Evolutionary conservation across 2,113 vertebrate species (phyloP), one percentile per base, ranked within the genome.

Genomic region (Tetraodon nigroviridis): DNA sequence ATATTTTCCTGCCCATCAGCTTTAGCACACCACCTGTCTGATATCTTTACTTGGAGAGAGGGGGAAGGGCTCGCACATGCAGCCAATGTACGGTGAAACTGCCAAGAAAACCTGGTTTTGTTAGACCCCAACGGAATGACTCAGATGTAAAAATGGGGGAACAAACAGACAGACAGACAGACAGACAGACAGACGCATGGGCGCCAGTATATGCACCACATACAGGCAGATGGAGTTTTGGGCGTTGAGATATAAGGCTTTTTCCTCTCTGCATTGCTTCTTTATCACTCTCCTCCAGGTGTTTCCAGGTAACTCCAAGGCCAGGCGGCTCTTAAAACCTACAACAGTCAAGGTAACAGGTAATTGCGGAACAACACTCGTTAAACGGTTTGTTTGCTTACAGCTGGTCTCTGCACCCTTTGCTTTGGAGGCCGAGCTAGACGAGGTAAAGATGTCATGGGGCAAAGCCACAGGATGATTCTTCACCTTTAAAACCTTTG

Each of bases 241-340:
- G 67, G 58, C 55, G 57, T 60, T 53, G 46, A 46, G 76, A 79
- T 84, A 83, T 16, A 6, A 12, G 14, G 4, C 44, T 46, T 17
- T 59, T 59, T 60, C 67, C 67, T 46, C 56, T 62, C 46, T 16
- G 51, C 7, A 55, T 40, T 63, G 80, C 81, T 67, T 61, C 76
- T 85, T 92, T 91, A 92, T 92, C 83, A 61, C 86, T 82, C 71
- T 75, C 65, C 74, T 85, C 81, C 83, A 89, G 88, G 86, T 90
- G 91, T 92, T 88, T 90, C 92, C 82, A 92, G 90, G 92, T 90
- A 90, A 93, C 90, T 86, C 83, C 92, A 92, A 93, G 92, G 92
- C 89, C 90, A 75, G 52, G 68, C 51, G 17, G 86, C 87, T 86
- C 81, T 91, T 92, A 90, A 93, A 92, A 87, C 77, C 71, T 69